Conservation (phyloP, 1,140 invertebrate species). For the Drosophila triauraria region DNA sequence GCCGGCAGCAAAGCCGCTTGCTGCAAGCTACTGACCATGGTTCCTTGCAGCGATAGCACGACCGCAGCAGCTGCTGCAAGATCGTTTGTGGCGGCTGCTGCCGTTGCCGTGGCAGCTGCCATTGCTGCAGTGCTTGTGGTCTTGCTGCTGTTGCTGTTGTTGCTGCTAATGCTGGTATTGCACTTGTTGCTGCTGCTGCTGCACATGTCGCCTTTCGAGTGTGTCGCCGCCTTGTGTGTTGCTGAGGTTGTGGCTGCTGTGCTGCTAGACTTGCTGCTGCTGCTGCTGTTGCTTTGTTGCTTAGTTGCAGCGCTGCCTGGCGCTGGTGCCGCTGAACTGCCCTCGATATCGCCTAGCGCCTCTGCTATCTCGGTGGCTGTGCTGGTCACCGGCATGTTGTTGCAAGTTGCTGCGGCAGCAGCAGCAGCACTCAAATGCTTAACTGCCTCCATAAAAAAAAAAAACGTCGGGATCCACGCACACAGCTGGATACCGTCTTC, state of each 20-base stretch:
- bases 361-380: constrained; percentile 17
- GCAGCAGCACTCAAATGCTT: constrained; percentile 78
- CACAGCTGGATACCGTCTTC: constrained; percentile 72
- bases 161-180: constrained; percentile 2
- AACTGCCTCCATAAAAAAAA: constrained; percentile 76
- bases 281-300: constrained; percentile 21
- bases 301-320: constrained; percentile 13
- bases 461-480: constrained; percentile 69
- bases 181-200: constrained; percentile 15
- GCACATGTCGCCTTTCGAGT: not conserved
- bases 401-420: constrained; percentile 46
- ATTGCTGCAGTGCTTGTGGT: constrained; percentile 59
- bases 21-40: constrained; percentile 91
- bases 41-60: constrained; percentile 91
- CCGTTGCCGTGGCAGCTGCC: constrained; percentile 67
- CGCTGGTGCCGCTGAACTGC: constrained; percentile 10
- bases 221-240: constrained; percentile 1
- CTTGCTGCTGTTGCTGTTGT: constrained; percentile 29
- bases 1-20: constrained; percentile 91
- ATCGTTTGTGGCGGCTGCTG: constrained; percentile 75
- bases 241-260: constrained; percentile 7
- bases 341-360: constrained; percentile 31
- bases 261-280: constrained; percentile 13
- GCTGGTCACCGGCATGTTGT: constrained; percentile 31
- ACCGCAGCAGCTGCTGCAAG: constrained; percentile 86